A percentile compares a stretch with the other conserved stretches of the same genome.
These are phyloP conservation scores for Caranx melampygus DNA, from an alignment of 2,113 vertebrate genomes.

Conservation along the genomic window DNA sequence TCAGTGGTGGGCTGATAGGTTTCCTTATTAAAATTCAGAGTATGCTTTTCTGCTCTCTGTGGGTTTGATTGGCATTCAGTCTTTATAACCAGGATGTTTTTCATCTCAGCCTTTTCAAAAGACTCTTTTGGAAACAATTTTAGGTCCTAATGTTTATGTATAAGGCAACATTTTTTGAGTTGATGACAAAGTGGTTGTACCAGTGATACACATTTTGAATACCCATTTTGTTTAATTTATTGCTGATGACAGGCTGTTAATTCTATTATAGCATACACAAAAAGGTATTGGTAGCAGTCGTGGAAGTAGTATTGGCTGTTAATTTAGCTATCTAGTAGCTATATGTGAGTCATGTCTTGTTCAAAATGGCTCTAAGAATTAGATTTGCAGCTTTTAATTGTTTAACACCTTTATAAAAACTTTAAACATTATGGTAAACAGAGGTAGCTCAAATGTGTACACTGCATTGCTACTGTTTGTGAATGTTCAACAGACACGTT, in stretches of 20 bases:
- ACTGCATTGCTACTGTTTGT: background rate
- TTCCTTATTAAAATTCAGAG: constrained; percentile 51
- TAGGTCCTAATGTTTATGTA: constrained; percentile 2
- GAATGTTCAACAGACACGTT: background rate
- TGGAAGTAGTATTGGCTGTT: background rate
- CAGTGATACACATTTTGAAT: background rate
- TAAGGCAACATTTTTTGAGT: constrained; percentile 2
- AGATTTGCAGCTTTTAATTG: no score
- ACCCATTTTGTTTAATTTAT: background rate
- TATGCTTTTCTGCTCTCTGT: constrained; percentile 26
- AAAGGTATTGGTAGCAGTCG: background rate
- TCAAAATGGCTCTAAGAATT: background rate
- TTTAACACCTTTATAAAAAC: no score
- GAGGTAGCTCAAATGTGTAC: background rate
- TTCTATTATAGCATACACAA: no score
- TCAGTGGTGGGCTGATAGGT: constrained; percentile 29
- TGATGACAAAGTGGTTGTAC: background rate
- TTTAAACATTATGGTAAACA: background rate
- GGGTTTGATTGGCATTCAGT: constrained; percentile 36
- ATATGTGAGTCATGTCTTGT: background rate
- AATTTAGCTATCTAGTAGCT: background rate
- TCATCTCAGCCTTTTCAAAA: constrained; percentile 23
- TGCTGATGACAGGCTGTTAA: background rate
- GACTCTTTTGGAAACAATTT: constrained; percentile 1
- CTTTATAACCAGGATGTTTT: constrained; percentile 32